These are phyloP conservation scores for Caenorhabditis zanzibari DNA, from an alignment of 2,888 invertebrate genomes.

Conservation along the genomic window DNA sequence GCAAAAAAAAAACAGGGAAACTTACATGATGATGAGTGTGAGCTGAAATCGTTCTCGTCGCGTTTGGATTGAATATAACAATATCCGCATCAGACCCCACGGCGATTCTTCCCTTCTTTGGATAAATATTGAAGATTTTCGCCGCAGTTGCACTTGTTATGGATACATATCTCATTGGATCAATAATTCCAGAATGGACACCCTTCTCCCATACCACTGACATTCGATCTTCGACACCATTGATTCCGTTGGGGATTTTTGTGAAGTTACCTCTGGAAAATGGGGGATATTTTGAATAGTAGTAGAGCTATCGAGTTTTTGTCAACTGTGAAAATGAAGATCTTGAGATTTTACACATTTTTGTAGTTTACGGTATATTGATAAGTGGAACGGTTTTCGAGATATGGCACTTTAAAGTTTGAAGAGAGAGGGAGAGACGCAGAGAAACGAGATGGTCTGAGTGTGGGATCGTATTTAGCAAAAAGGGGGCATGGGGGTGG, in stretches of 20 bases:
- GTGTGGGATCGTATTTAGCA: too few relatives aligned
- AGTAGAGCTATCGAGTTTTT: too few relatives aligned
- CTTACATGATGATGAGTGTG: conserved; percentile 90
- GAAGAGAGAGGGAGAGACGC: too few relatives aligned
- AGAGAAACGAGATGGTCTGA: too few relatives aligned
- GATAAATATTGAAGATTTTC: conserved; percentile 97
- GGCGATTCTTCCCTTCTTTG: conserved; percentile 94
- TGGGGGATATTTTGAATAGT: neutral
- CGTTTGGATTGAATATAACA: conserved; percentile 95
- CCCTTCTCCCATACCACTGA: conserved; percentile 96
- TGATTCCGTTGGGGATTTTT: conserved; percentile 88
- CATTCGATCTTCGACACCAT: conserved; percentile 97
- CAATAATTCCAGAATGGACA: conserved; percentile 90
- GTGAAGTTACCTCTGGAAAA: conserved; percentile 54
- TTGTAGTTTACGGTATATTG: neutral
- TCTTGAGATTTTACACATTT: neutral
- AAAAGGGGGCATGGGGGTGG: too few relatives aligned
- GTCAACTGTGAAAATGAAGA: too few relatives aligned
- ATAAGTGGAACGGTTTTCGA: neutral
- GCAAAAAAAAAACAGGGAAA: too few relatives aligned
- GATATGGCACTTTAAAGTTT: too few relatives aligned
- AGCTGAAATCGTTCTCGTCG: conserved; percentile 90
- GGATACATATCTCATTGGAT: conserved; percentile 95
- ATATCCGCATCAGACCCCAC: conserved; percentile 97
- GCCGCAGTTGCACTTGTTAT: conserved; percentile 92